Evolutionary conservation across 2,797 vertebrate genomes (phyloP), one percentile per base, ranked within the genome.

Genomic region (Chiroxiphia lanceolata): DNA sequence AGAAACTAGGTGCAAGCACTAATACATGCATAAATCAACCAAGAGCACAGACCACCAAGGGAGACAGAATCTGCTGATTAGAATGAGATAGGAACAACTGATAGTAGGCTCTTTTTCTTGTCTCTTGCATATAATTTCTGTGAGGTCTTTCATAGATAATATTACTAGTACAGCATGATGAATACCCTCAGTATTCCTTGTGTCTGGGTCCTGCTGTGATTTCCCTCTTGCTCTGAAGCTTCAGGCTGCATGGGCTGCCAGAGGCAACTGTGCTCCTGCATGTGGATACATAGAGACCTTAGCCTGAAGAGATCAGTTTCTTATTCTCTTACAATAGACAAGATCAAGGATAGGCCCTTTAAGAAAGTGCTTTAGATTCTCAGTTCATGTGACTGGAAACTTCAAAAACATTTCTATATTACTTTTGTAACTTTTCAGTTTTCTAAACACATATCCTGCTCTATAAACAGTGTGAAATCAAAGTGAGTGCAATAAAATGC

Each of bases 231-330:
- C 67, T 71, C 44, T 75, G 70, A 34, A 3, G 7, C 34, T 87
- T 63, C 38, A 80, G 59, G 50, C 77, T 87, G 25, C 38, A 5
- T 4, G 40, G 44, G 25, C 45, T 82, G 53, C 65, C 78, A 68
- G 36, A 60, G 18, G 29, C 0, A 0, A 2, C 44, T n/a, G 6
- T 2, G 9, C 8, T 65, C 27, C 20, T 63, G 36, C 2, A 2
- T 15, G n/a, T 9, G 26, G 31, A 22, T 1, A 0, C 16, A 19
- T 31, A 21, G 45, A 45, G 19, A 15, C 38, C 33, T 47, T 33
- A 3, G 0, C 33, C 63, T 38, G 33, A 76, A 79, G 25, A 85
- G 15, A 47, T 25, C 50, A 15, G 31, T 13, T 80, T 83, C 40
- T 75, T 59, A 21, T 71, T 87, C 81, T 60, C 54, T 87, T 47